Conservation (phyloP, 2,113 vertebrate genomes). For the Apistogramma diplotaenia region DNA sequence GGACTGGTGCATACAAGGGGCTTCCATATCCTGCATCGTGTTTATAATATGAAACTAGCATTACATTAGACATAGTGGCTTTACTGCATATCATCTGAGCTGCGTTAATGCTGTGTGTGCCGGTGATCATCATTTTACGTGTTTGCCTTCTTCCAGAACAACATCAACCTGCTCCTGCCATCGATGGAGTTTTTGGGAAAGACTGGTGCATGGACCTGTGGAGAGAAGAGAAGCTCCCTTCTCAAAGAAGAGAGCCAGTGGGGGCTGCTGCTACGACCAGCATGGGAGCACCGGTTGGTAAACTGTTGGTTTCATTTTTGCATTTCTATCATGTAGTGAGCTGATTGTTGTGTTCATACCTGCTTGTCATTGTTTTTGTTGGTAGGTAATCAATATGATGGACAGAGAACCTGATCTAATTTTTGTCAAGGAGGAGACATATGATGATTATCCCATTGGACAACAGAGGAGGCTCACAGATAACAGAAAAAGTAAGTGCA, state of each 20-base stretch:
- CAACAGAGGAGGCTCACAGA: constrained; percentile 58
- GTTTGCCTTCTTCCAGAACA: constrained; percentile 43
- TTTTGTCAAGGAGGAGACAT: constrained; percentile 76
- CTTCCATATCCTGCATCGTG: not conserved
- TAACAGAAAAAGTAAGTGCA: constrained; percentile 56
- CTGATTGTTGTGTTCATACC: not conserved
- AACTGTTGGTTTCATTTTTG: not conserved
- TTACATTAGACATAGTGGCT: not conserved
- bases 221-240: constrained; percentile 66
- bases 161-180: constrained; percentile 57
- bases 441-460: constrained; percentile 69
- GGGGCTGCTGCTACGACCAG: constrained; percentile 46
- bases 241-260: constrained; percentile 39
- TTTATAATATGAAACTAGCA: not conserved
- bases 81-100: not conserved
- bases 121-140: not conserved
- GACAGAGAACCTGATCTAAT: constrained; percentile 72
- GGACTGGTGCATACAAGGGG: not conserved
- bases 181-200: constrained; percentile 77
- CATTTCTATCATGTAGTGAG: not conserved
- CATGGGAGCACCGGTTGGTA: constrained; percentile 46
- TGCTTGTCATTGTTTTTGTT: not conserved
- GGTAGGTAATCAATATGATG: constrained; percentile 65
- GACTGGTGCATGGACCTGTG: constrained; percentile 81
- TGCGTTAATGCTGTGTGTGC: not conserved